Conservation (phyloP, 2,797 vertebrate genomes). For the Aphelocoma californica region DNA sequence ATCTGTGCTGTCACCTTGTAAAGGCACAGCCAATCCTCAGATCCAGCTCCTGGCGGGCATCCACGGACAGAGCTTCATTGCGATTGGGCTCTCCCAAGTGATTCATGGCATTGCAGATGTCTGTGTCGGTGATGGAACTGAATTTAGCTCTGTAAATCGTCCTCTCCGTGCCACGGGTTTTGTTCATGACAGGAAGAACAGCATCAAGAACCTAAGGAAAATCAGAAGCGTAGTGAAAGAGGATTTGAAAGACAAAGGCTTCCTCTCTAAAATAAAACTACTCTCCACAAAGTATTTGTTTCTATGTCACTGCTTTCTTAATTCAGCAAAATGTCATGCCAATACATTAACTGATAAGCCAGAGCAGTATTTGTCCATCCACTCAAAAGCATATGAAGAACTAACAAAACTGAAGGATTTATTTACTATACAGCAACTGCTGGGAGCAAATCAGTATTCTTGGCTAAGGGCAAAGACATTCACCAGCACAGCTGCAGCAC, state of each 20-base stretch:
- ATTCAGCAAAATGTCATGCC: neutral
- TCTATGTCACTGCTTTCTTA: neutral
- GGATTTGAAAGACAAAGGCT: neutral
- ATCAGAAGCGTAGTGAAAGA: neutral
- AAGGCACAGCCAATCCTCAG: conserved; percentile 97
- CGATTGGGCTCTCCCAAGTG: conserved; percentile 89
- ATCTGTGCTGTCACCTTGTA: conserved; percentile 81
- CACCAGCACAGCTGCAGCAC: neutral
- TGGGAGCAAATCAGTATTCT: neutral
- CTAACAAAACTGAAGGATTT: neutral
- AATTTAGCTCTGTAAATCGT: conserved; percentile 90
- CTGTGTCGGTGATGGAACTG: conserved; percentile 96
- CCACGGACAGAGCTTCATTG: conserved; percentile 92
- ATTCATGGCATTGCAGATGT: conserved; percentile 95
- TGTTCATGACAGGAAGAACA: conserved; percentile 88
- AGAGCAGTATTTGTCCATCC: neutral
- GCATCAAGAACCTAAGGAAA: conserved; percentile 89
- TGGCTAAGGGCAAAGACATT: neutral
- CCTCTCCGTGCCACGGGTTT: conserved; percentile 69
- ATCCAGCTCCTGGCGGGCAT: conserved; percentile 96
- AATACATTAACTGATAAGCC: neutral
- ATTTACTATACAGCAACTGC: neutral
- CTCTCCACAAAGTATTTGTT: neutral
- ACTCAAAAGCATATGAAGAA: neutral
- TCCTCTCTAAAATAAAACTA: neutral